phyloP scores from a whole-genome alignment of 2,888 invertebrate species.

The Tetragonula carbonaria region DNA sequence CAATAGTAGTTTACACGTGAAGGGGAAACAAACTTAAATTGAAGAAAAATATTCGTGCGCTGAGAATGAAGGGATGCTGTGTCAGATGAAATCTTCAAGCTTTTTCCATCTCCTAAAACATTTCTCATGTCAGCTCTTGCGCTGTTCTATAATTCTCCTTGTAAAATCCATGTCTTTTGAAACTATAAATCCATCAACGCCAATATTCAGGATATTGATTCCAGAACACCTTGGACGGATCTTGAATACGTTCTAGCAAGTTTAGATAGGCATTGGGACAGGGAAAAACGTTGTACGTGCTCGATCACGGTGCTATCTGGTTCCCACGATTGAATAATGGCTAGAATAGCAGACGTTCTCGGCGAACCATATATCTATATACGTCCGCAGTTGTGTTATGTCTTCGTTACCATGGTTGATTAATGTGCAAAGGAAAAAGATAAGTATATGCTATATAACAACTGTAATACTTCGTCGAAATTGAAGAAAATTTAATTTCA shows the following conservation, averaged over 20 bases:
- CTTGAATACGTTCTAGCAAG: slow-evolving; percentile 18
- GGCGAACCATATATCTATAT: slow-evolving; percentile 24
- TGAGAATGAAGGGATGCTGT: background rate
- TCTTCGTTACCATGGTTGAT: slow-evolving; percentile 54
- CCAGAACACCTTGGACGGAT: slow-evolving; percentile 50
- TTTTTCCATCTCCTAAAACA: background rate
- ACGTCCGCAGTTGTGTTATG: slow-evolving; percentile 24
- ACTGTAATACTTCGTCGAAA: background rate
- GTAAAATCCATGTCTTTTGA: slow-evolving; percentile 43
- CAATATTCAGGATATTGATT: slow-evolving; percentile 66
- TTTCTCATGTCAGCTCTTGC: slow-evolving; percentile 2
- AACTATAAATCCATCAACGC: slow-evolving; percentile 63
- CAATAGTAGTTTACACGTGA: background rate
- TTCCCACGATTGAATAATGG: slow-evolving; percentile 58
- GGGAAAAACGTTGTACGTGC: slow-evolving; percentile 61
- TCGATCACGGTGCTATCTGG: slow-evolving; percentile 56
- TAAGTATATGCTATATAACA: background rate
- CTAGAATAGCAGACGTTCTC: slow-evolving; percentile 33
- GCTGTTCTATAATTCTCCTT: slow-evolving; percentile 55
- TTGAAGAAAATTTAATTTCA: background rate
- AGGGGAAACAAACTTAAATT: background rate
- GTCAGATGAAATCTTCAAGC: slow-evolving; percentile 19
- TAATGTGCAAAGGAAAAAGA: slow-evolving; percentile 52
- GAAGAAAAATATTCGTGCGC: background rate
- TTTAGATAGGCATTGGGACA: slow-evolving; percentile 2